phyloP scores from a whole-genome alignment of 2,113 vertebrate genomes.

The Dipodomys merriami region DNA sequence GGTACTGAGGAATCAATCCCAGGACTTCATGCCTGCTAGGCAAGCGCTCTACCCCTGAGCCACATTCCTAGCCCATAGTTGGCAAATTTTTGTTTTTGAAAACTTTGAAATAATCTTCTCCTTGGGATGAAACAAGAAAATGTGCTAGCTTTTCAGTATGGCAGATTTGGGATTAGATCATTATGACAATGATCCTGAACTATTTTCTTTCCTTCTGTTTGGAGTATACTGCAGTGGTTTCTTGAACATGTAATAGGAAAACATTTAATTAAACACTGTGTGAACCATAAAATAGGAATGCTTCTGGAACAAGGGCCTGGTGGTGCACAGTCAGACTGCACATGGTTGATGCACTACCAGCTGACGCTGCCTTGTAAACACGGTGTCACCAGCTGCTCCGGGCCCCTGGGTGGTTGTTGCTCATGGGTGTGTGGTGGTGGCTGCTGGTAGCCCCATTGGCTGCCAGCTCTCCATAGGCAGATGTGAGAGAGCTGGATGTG shows the following conservation, averaged over 20 bases:
- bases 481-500: constrained; percentile 90
- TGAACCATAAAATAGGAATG: too few species aligned
- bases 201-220: background rate
- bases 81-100: background rate
- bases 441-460: constrained; percentile 86
- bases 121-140: background rate
- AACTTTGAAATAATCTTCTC: background rate
- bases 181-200: background rate
- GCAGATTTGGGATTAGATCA: background rate
- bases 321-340: accelerated
- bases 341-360: constrained; percentile 54
- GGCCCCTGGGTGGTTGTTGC: constrained; percentile 84
- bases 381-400: constrained; percentile 84
- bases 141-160: background rate
- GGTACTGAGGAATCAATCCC: too few species aligned
- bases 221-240: background rate
- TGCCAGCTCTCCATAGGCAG: constrained; percentile 89
- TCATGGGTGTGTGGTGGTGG: constrained; percentile 9
- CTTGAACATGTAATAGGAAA: background rate
- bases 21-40: too few species aligned
- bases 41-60: too few species aligned
- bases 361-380: constrained; percentile 89
- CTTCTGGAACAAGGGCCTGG: too few species aligned
- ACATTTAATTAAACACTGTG: too few species aligned
- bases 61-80: too few species aligned